Conservation (phyloP, 1,140 invertebrate genomes). For the Hormaphis cornu region DNA sequence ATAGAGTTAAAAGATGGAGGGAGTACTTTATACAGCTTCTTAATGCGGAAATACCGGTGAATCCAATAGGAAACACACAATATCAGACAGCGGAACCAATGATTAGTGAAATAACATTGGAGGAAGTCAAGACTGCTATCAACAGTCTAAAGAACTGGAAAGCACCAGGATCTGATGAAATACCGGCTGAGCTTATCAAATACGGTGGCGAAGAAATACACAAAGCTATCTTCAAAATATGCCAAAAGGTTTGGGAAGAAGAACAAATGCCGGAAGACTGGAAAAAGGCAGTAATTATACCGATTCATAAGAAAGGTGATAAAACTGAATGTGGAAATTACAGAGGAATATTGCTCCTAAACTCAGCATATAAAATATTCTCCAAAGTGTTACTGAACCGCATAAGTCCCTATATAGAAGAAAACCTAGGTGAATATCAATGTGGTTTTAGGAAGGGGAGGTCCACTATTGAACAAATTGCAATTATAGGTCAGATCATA, state of each 20-base stretch:
- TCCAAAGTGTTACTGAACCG: not conserved
- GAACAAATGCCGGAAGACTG: constrained; percentile 36
- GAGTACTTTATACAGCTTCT: constrained; percentile 32
- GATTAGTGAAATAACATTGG: not conserved
- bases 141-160: not conserved
- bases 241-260: constrained; percentile 25
- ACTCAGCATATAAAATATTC: constrained; percentile 11
- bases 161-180: not conserved
- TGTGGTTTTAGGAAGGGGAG: constrained; percentile 32
- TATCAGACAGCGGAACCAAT: not conserved
- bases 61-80: not conserved
- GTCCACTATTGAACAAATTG: constrained; percentile 33
- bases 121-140: not conserved
- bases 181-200: not conserved
- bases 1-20: constrained; percentile 12
- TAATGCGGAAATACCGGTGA: constrained; percentile 1
- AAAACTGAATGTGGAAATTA: constrained; percentile 35
- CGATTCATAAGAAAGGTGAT: constrained; percentile 38
- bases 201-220: not conserved
- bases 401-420: constrained; percentile 11
- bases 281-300: constrained; percentile 35
- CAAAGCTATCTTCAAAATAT: not conserved
- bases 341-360: constrained; percentile 34
- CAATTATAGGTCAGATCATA: constrained; percentile 4
- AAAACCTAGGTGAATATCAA: constrained; percentile 33